These are phyloP conservation scores for Agrotis puta DNA, from an alignment of 2,888 invertebrate species.

Conservation along the genomic window DNA sequence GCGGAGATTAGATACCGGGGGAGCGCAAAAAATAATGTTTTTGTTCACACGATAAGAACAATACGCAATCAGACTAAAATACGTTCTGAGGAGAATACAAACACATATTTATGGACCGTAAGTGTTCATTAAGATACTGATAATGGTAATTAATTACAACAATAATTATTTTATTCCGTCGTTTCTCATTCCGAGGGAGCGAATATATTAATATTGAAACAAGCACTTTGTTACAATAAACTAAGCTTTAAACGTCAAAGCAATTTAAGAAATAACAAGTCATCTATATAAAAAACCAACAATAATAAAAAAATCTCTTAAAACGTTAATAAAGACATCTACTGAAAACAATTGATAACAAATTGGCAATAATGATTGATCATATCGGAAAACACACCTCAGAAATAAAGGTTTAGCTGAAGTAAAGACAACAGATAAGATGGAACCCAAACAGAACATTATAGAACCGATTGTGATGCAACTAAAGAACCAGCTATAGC, in stretches of 20 bases:
- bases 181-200: constrained; percentile 2
- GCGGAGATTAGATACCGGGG: constrained; percentile 54
- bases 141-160: constrained; percentile 19
- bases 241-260: too few relatives aligned
- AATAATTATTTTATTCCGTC: constrained; percentile 2
- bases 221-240: not conserved
- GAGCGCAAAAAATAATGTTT: constrained; percentile 53
- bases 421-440: not conserved
- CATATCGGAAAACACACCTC: too few relatives aligned
- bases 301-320: too few relatives aligned
- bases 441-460: too few relatives aligned
- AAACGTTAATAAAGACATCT: too few relatives aligned
- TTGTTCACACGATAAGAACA: constrained; percentile 37
- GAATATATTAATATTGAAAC: not conserved
- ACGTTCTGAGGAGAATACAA: constrained; percentile 15
- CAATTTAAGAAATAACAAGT: too few relatives aligned
- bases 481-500: not conserved
- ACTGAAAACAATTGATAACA: too few relatives aligned
- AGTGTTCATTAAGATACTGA: constrained; percentile 24
- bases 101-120: constrained; percentile 15
- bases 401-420: not conserved
- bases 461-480: not conserved
- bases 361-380: too few relatives aligned
- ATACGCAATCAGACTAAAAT: constrained; percentile 17
- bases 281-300: not conserved